Conservation (phyloP, 2,113 vertebrate species). For the Corythornis vintsioides region DNA sequence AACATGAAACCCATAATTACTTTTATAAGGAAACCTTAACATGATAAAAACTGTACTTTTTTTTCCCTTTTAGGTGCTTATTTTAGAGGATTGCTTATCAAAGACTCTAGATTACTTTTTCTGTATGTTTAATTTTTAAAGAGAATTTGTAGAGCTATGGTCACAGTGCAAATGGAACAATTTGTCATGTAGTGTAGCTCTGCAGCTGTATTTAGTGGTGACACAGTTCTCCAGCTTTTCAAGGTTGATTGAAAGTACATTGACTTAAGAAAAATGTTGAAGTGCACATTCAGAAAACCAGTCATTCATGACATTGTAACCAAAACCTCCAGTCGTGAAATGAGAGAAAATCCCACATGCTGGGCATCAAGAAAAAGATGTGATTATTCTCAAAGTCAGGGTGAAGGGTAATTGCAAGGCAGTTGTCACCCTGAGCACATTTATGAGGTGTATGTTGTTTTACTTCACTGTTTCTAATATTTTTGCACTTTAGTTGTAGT, state of each 20-base stretch:
- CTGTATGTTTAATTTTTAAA: background rate
- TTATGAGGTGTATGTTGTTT: background rate
- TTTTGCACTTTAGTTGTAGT: background rate
- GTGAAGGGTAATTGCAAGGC: background rate
- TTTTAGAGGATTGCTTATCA: background rate
- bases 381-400: conserved; percentile 7
- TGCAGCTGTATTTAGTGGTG: background rate
- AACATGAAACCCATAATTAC: background rate
- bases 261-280: background rate
- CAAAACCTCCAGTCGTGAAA: background rate
- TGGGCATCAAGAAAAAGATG: background rate
- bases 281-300: conserved; percentile 22
- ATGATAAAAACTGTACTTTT: background rate
- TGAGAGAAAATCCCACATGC: background rate
- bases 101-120: background rate
- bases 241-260: background rate
- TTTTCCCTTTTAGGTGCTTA: background rate
- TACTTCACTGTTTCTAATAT: background rate
- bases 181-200: background rate
- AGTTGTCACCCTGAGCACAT: background rate
- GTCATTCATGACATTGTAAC: background rate
- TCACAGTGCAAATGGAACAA: background rate
- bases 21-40: background rate
- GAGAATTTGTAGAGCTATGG: background rate
- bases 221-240: background rate